Evolutionary conservation across 2,888 invertebrate genomes (phyloP).

Genomic region (Eristalis pertinax): DNA sequence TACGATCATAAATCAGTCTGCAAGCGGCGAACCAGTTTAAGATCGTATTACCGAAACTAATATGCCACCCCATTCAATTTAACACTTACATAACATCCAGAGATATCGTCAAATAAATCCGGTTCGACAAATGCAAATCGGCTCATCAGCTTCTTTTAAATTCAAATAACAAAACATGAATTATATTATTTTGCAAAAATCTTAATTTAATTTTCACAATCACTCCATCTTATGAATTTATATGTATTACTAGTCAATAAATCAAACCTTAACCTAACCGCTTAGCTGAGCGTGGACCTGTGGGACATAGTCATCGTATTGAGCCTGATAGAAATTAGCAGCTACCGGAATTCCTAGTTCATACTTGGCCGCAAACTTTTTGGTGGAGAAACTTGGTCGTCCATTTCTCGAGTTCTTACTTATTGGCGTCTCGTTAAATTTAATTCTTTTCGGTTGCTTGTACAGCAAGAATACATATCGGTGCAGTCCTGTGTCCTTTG

Average conservation of each 20-base stretch:
- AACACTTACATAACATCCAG: constrained; percentile 53
- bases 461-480: constrained; percentile 91
- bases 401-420: constrained; percentile 81
- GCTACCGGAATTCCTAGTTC: constrained; percentile 88
- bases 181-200: constrained; percentile 42
- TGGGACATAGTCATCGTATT: constrained; percentile 86
- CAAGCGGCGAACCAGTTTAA: constrained; percentile 48
- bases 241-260: neutral
- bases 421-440: constrained; percentile 83
- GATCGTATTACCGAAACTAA: constrained; percentile 58
- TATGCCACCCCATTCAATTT: constrained; percentile 44
- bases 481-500: constrained; percentile 88
- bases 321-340: constrained; percentile 90
- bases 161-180: constrained; percentile 28
- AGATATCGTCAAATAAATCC: constrained; percentile 34
- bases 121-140: constrained; percentile 41
- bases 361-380: constrained; percentile 87
- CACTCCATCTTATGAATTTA: constrained; percentile 35
- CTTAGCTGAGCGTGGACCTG: constrained; percentile 74
- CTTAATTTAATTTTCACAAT: constrained; percentile 27
- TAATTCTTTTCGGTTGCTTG: constrained; percentile 85
- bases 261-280: constrained; percentile 22
- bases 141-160: neutral
- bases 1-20: constrained; percentile 16
- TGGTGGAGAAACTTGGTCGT: constrained; percentile 85